phyloP scores from a whole-genome alignment of 2,113 vertebrate species.

The Eclectus roratus region DNA sequence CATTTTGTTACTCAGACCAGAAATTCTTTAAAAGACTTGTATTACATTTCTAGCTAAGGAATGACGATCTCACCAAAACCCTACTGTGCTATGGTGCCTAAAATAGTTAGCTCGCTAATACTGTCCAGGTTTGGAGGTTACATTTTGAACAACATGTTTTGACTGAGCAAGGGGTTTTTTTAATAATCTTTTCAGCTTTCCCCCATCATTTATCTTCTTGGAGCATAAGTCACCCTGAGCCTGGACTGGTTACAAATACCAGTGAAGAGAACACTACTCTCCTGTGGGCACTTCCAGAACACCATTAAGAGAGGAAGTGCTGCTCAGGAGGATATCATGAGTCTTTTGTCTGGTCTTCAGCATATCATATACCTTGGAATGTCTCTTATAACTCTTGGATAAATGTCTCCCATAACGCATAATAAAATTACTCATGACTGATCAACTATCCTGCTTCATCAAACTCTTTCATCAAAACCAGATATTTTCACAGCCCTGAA shows the following conservation, averaged over 20 bases:
- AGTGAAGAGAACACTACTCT: constrained; percentile 26
- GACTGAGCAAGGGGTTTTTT: constrained; percentile 11
- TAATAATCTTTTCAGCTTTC: constrained; percentile 46
- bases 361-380: neutral
- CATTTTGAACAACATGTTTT: constrained; percentile 39
- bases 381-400: neutral
- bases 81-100: constrained; percentile 66
- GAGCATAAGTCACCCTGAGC: neutral
- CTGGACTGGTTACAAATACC: constrained; percentile 12
- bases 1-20: constrained; percentile 33
- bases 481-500: neutral
- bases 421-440: neutral
- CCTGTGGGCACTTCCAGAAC: constrained; percentile 12
- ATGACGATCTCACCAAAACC: constrained; percentile 51
- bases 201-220: constrained; percentile 19
- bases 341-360: neutral
- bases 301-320: neutral
- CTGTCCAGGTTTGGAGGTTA: constrained; percentile 49
- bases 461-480: neutral
- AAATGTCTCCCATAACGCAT: neutral
- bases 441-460: neutral
- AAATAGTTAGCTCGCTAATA: constrained; percentile 63
- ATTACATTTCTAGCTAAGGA: constrained; percentile 56
- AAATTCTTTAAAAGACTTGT: constrained; percentile 50
- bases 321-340: neutral